Evolutionary conservation across 2,113 vertebrate species (phyloP).

Genomic region (Cyanistes caeruleus): DNA sequence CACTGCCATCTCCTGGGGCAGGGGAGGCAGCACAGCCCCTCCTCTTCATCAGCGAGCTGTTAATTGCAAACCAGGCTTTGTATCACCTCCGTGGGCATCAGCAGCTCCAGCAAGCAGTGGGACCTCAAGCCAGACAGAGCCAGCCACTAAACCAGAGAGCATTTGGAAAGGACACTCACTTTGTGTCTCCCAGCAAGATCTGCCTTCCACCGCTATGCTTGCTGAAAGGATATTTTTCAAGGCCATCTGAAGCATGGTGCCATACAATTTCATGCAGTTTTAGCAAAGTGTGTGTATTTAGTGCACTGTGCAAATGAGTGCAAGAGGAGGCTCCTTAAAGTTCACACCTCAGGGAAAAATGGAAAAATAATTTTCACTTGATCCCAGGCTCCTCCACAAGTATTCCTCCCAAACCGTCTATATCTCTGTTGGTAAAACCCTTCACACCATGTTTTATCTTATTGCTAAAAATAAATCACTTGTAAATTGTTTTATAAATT

Average conservation of each 20-base stretch:
- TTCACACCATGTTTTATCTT: constrained; percentile 72
- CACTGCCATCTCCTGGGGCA: constrained; percentile 63
- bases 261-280: neutral
- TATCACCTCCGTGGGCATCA: neutral
- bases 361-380: constrained; percentile 40
- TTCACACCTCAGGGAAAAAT: neutral
- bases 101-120: neutral
- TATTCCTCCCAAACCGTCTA: neutral
- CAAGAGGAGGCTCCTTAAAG: neutral
- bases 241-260: neutral
- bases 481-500: constrained; percentile 85
- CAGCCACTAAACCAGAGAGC: neutral
- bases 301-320: neutral
- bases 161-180: neutral
- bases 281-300: neutral
- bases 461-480: constrained; percentile 81
- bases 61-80: neutral
- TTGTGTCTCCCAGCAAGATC: neutral
- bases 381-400: constrained; percentile 6
- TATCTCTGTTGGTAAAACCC: constrained; percentile 63
- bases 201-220: neutral
- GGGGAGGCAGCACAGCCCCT: neutral
- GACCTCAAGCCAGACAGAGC: neutral
- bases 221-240: neutral
- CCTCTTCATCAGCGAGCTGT: neutral